phyloP scores from a whole-genome alignment of 1,140 invertebrate species.

The Bombus vancouverensis region DNA sequence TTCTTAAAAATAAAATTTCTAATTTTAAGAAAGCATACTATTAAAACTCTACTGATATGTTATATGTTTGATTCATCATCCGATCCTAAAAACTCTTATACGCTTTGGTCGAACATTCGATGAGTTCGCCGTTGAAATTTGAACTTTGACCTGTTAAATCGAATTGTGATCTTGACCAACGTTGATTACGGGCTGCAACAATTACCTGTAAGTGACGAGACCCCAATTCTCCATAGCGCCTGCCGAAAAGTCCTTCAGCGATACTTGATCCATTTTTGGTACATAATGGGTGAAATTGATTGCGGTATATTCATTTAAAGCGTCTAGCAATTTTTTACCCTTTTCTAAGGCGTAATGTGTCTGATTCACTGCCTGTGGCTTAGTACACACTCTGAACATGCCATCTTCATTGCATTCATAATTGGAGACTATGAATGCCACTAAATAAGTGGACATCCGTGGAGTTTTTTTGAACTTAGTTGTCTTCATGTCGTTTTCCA shows the following conservation, averaged over 20 bases:
- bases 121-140: no score
- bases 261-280: slow-evolving; percentile 85
- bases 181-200: slow-evolving; percentile 68
- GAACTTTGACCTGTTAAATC: background rate
- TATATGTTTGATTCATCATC: no score
- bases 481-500: accelerated
- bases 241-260: slow-evolving; percentile 89
- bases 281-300: slow-evolving; percentile 53
- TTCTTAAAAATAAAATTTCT: background rate
- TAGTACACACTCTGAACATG: slow-evolving; percentile 79
- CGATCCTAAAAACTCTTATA: no score
- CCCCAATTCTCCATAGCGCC: slow-evolving; percentile 95
- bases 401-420: slow-evolving; percentile 83
- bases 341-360: slow-evolving; percentile 77
- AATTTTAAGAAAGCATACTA: background rate
- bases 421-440: slow-evolving; percentile 89
- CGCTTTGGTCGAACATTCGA: background rate
- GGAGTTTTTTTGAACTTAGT: slow-evolving; percentile 65
- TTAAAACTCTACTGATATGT: background rate
- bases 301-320: slow-evolving; percentile 61
- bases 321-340: slow-evolving; percentile 69
- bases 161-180: background rate
- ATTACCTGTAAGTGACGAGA: slow-evolving; percentile 85
- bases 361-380: slow-evolving; percentile 82
- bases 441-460: slow-evolving; percentile 89